Base-by-base conservation (phyloP, 2,797 vertebrate species). In the Knipowitschia caucasica region DNA sequence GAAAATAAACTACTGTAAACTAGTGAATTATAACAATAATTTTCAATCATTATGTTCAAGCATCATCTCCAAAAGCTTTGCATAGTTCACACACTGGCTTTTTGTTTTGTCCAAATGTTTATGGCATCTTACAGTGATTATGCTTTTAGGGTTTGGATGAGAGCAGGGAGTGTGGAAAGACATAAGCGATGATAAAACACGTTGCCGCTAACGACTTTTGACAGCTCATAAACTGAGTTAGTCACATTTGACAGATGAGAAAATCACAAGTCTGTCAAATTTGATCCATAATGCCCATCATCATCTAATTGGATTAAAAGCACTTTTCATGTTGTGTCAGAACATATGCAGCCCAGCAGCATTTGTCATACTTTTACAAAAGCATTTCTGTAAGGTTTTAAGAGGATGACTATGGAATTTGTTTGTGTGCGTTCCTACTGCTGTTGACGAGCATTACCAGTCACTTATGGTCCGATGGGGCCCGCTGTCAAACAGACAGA, bases 211-310 rank as follows among this genome's bases (percentile, higher is more conserved):
- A 86, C 73, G 45, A 63, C 56, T 63, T 56, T 53, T 82, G 86
- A 83, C 88, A 83, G 74, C 54, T 69, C 75, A 70, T 84, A 81
- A 82, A 84, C 67, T 73, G 66, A 71, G 61, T 67, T 59, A 81
- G 77, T 65, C 47, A 20, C 18, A 44, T 70, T 55, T 38, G 59
- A 56, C 56, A 78, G 73, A 77, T 83, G 62, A 75, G 84, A 87
- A 77, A 72, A 80, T 69, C 58, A 39, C 71, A 81, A 82, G 56
- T 70, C 83, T 85, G 80, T 86, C 79, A 83, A 80, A 82, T 53
- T 65, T 80, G 70, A 78, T 75, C 52, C 63, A 68, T 46, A 67
- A 62, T 70, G 59, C 30, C 72, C 57, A 79, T 78, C 74, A 79
- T 77, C 49, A 63, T 80, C 79, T 83, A 75, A 85, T 75, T 83